Base-by-base conservation (phyloP, 2,888 invertebrate species). In the Mantis religiosa region DNA sequence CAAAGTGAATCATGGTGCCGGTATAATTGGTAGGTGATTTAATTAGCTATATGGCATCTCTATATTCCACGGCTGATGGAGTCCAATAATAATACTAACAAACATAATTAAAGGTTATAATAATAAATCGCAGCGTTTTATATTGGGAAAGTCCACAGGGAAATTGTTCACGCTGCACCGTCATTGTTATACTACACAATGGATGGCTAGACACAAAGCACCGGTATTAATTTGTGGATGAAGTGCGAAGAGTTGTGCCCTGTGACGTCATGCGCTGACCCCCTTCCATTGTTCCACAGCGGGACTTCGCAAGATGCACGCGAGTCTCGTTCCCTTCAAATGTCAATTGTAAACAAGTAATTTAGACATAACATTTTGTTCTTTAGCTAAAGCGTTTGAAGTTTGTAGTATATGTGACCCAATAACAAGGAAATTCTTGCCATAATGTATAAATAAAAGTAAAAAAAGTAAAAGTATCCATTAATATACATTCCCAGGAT, bases 21-120 rank as follows among this genome's bases (percentile, higher is more conserved):
- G 88, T 85, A 88, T 90, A 90, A 90, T 90, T 90, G 90, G 89
- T 88, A 89, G 89, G 87, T 89, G 90, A 88, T 90, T 90, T 90
- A 90, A 90, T 90, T 90, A 90, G 90, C 85, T 89, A 85, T 84
- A 89, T 85, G 90, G 82, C 85, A 84, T 85, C 87, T 85, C 83
- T 89, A 85, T 87, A 89, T 89, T 84, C 87, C 90, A 90, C 87
- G 90, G 90, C 89, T 90, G 87, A 89, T 89, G 89, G 90, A 90
- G 88, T 90, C 87, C 87, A 90, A 90, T 85, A 85, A 88, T 85
- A 88, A 88, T 85, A 88, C 27, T 41, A 85, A 84, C 88, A 84
- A 84, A 88, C 88, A 88, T 88, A 88, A 88, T 88, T 88, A 88
- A 88, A 88, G 84, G 88, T 85, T 88, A 88, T 88, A 84, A 88